phyloP scores from a whole-genome alignment of 2,113 vertebrate species.

The Indri indri region DNA sequence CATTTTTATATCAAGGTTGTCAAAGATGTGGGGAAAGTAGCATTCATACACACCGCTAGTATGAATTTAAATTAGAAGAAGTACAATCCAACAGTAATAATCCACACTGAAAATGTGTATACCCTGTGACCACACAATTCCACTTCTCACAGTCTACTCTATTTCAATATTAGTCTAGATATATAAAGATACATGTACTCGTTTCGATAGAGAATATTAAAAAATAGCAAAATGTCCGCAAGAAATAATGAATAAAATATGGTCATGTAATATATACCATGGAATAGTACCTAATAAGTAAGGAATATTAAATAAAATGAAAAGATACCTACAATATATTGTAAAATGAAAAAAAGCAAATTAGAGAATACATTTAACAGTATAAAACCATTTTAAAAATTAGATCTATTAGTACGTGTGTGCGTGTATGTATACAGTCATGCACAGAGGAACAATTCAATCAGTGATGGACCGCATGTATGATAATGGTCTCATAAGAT shows the following conservation, averaged over 20 bases:
- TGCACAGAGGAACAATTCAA: background rate
- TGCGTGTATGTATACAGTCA: background rate
- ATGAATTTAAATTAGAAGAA: background rate
- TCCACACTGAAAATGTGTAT: accelerated
- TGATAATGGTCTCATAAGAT: too few species aligned
- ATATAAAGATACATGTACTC: background rate
- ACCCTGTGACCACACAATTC: background rate
- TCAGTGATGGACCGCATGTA: too few species aligned
- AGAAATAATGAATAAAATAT: background rate
- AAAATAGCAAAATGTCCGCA: background rate
- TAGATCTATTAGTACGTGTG: background rate
- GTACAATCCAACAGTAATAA: background rate
- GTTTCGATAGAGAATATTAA: background rate
- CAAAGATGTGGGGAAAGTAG: background rate
- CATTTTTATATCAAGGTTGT: background rate
- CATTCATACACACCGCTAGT: accelerated
- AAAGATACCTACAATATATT: background rate
- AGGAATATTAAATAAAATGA: background rate
- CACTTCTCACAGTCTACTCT: background rate
- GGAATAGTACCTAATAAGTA: background rate
- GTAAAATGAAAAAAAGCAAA: background rate
- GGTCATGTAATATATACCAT: background rate
- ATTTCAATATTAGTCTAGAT: background rate
- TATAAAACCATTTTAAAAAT: background rate
- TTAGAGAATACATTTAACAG: background rate